Percentiles rank a stretch among this genome's conserved stretches.
These are phyloP conservation scores for Uloborus plumipes DNA, from an alignment of 2,888 invertebrate species.

Conservation along the genomic window DNA sequence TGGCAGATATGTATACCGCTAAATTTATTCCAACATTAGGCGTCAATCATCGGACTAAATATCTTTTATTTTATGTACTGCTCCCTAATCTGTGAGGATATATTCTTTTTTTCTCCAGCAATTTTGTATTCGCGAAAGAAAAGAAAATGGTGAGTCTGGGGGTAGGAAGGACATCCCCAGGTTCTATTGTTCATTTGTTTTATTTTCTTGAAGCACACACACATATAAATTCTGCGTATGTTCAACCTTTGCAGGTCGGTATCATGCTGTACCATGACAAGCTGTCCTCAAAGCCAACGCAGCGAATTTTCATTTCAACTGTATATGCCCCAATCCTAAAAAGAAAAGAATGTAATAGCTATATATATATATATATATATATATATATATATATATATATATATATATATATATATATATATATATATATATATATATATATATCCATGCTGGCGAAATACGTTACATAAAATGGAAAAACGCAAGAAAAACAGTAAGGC, in stretches of 20 bases:
- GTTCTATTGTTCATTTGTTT: constrained; percentile 56
- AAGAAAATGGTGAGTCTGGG: background rate
- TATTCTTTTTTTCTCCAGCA: constrained; percentile 28
- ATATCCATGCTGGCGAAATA: constrained; percentile 17
- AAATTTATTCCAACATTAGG: too few relatives aligned
- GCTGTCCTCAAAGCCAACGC: constrained; percentile 59
- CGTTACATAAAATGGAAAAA: constrained; percentile 46
- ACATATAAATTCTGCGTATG: constrained; percentile 8
- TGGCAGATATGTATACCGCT: too few relatives aligned
- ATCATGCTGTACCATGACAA: constrained; percentile 61
- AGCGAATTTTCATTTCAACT: constrained; percentile 63
- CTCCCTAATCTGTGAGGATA: constrained; percentile 24
- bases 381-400: constrained; percentile 7
- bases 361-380: background rate
- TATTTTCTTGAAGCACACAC: constrained; percentile 45
- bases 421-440: background rate
- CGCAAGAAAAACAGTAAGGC: constrained; percentile 57
- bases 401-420: constrained; percentile 5
- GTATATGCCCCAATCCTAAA: too few relatives aligned
- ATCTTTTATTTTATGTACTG: constrained; percentile 31
- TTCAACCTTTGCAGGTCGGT: constrained; percentile 42
- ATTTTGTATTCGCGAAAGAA: constrained; percentile 30
- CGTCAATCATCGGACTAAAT: too few relatives aligned
- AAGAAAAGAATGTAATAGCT: constrained; percentile 41
- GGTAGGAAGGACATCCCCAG: constrained; percentile 12